Evolutionary conservation across 2,113 vertebrate species (phyloP), one percentile per base, ranked within the genome.

Genomic region (Cyphomyrus plagiostoma): DNA sequence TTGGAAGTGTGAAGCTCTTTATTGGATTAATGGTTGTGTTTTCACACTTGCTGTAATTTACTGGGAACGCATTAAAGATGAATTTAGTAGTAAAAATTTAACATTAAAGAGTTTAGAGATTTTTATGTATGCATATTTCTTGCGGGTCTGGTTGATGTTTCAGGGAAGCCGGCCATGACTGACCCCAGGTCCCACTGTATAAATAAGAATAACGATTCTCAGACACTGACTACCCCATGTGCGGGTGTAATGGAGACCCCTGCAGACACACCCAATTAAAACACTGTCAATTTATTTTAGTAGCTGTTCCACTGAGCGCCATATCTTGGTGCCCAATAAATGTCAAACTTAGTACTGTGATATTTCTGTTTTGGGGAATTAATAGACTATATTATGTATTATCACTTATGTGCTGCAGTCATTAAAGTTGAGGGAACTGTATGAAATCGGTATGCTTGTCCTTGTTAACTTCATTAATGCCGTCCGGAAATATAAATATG

Each of bases 401-500:
- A 84, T 48, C 23, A 42, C 74, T 80, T 80, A 39, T 84, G 82
- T 4, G 45, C 21, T 23, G 45, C 21, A 48, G 45, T 48, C 21
- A 84, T 48, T 84, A 84, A n/a, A 84, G 45, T 48, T 48, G 19
- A 48, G 42, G 45, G 48, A 39, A 84, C 82, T 83, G 80, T 21
- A 83, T 4, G 45, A 23, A 46, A 83, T 83, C 21, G 6, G 8
- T 19, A 83, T 46, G 80, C 42, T 1, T 13, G 39, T 48, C 13
- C 21, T 84, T 21, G 8, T 82, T 42, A 82, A 45, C 82, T 84
- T 84, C 82, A 48, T 84, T 84, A 84, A 84, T 48, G 82, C 82
- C 23, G 19, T 48, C 45, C 21, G 19, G 48, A 84, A 48, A 84
- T 4, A 46, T 19, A 80, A 84, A 84, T 84, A 84, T 48, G 5